Conservation (phyloP, 2,113 vertebrate species). For the Perca flavescens region DNA sequence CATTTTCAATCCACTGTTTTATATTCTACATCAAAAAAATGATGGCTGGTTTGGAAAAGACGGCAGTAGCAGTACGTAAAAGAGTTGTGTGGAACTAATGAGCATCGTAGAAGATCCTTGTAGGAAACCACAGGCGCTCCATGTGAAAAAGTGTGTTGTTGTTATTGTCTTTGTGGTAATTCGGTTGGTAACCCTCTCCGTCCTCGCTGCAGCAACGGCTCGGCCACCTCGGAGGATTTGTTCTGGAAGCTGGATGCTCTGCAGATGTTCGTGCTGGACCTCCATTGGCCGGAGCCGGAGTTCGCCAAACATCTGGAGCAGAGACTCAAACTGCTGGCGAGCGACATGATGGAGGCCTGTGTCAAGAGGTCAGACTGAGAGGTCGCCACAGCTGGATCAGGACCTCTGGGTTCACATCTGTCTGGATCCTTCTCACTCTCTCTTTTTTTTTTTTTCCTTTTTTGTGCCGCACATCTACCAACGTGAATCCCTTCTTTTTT, state of each 20-base stretch:
- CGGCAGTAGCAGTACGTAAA: no score
- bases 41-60: background rate
- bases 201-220: constrained; percentile 87
- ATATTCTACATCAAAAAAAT: no score
- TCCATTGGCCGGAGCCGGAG: constrained; percentile 97
- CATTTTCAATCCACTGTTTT: no score
- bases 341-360: constrained; percentile 99
- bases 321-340: constrained; percentile 97
- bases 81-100: no score
- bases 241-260: constrained; percentile 99
- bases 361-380: constrained; percentile 90
- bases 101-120: background rate
- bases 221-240: constrained; percentile 95
- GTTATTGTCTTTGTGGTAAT: background rate
- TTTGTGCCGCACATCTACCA: background rate
- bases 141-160: background rate
- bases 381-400: background rate
- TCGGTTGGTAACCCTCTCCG: background rate
- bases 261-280: constrained; percentile 95
- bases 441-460: background rate
- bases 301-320: constrained; percentile 97
- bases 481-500: background rate
- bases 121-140: background rate
- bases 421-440: background rate
- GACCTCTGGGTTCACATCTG: constrained; percentile 1